These are phyloP conservation scores for Hyphantria cunea DNA, from an alignment of 1,140 invertebrate genomes.

Conservation along the genomic window DNA sequence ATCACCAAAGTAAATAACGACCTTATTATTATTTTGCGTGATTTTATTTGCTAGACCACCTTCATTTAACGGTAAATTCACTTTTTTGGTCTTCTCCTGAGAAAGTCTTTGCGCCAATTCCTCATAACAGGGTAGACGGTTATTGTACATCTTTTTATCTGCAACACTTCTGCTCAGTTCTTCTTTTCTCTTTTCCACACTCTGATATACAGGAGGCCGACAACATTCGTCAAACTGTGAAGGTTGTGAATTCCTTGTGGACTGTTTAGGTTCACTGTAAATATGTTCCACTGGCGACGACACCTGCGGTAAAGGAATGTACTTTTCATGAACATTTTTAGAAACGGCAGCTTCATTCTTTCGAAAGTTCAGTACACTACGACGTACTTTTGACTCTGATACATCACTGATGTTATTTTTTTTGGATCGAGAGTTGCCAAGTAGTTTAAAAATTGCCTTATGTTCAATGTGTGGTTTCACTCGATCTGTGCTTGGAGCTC, in stretches of 20 bases:
- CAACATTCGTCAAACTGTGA: constrained; percentile 65
- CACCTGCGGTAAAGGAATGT: constrained; percentile 67
- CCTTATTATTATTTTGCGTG: constrained; percentile 83
- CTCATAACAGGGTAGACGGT: constrained; percentile 75
- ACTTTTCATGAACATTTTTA: constrained; percentile 75
- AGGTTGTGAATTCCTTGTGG: constrained; percentile 49
- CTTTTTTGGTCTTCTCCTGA: constrained; percentile 65
- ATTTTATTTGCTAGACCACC: constrained; percentile 69
- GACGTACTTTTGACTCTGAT: constrained; percentile 61
- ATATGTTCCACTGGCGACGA: constrained; percentile 66
- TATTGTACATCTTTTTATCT: constrained; percentile 71
- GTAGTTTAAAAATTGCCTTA: constrained; percentile 74
- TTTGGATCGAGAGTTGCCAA: constrained; percentile 70
- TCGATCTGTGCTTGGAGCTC: constrained; percentile 75
- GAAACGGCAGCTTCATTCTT: constrained; percentile 65
- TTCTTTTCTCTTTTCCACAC: constrained; percentile 71
- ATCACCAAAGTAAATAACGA: constrained; percentile 87
- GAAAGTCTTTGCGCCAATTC: constrained; percentile 70
- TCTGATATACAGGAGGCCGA: constrained; percentile 67
- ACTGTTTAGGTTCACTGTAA: constrained; percentile 70
- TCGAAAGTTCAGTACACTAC: constrained; percentile 70
- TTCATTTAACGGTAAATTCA: constrained; percentile 44
- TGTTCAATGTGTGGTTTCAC: constrained; percentile 66
- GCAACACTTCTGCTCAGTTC: constrained; percentile 56
- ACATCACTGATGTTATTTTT: constrained; percentile 63